Conservation (phyloP, 1,140 invertebrate species). For the Drosophila triauraria region DNA sequence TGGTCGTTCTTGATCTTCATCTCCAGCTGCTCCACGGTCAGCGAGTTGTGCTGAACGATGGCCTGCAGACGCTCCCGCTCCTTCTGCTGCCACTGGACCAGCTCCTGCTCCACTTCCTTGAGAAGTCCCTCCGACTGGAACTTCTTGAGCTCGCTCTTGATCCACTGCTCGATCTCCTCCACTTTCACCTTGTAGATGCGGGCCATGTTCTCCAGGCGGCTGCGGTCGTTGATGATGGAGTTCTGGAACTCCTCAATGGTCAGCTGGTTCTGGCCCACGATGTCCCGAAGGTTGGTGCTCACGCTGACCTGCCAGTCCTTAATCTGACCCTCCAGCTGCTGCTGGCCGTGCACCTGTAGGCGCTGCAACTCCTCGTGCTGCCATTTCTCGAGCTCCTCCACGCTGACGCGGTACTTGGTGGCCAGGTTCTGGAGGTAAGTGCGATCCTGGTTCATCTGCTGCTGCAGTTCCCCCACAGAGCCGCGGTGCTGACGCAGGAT, state of each 20-base stretch:
- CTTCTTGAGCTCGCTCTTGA: conserved; percentile 71
- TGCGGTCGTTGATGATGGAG: conserved; percentile 71
- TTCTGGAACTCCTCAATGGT: conserved; percentile 80
- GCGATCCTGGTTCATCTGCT: conserved; percentile 71
- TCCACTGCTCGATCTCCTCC: conserved; percentile 77
- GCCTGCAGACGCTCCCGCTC: conserved; percentile 70
- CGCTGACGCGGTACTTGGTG: conserved; percentile 73
- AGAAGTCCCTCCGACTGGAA: conserved; percentile 76
- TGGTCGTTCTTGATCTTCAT: conserved; percentile 79
- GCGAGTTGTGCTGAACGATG: conserved; percentile 71
- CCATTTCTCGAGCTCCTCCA: conserved; percentile 82
- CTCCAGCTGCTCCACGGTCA: conserved; percentile 76
- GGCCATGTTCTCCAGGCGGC: conserved; percentile 67
- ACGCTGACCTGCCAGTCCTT: conserved; percentile 77
- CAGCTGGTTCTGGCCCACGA: conserved; percentile 71
- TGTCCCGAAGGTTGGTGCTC: conserved; percentile 60
- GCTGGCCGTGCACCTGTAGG: conserved; percentile 63
- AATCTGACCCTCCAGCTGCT: conserved; percentile 69
- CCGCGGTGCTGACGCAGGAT: conserved; percentile 74
- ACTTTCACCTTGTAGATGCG: conserved; percentile 75
- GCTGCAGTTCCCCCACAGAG: conserved; percentile 68
- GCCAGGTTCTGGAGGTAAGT: conserved; percentile 73
- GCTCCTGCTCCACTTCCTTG: conserved; percentile 73
- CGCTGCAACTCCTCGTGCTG: conserved; percentile 72
- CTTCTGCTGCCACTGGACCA: conserved; percentile 72